These are phyloP conservation scores for Chromoteleia sp. DNA, from an alignment of 2,888 invertebrate genomes.

Conservation along the genomic window DNA sequence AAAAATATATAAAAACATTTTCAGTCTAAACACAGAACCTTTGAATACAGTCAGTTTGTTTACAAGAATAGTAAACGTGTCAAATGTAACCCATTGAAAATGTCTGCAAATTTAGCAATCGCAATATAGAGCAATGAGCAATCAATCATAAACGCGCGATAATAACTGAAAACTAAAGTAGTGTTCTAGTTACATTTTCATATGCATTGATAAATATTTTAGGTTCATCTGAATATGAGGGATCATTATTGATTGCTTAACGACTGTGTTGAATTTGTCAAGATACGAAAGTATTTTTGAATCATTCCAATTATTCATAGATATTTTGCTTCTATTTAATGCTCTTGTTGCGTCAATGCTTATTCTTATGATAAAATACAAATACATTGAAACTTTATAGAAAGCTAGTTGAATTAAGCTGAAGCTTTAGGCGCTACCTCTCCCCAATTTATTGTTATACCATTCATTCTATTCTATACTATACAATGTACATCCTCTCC, in stretches of 20 bases:
- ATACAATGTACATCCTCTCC: neutral
- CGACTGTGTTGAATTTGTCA: conserved; percentile 7
- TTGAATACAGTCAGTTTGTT: conserved; percentile 20
- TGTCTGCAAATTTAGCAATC: conserved; percentile 29
- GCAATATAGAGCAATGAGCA: neutral
- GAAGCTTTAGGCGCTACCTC: conserved; percentile 77
- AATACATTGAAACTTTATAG: conserved; percentile 41
- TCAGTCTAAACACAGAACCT: neutral
- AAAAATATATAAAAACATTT: neutral
- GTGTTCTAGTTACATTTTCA: conserved; percentile 23
- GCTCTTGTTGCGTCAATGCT: conserved; percentile 47
- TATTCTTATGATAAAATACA: conserved; percentile 17
- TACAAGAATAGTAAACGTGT: neutral
- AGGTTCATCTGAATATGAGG: conserved; percentile 5
- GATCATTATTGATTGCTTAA: conserved; percentile 18
- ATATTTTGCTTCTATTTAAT: conserved; percentile 38
- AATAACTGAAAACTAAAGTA: conserved; percentile 9
- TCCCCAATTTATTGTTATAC: conserved; percentile 35
- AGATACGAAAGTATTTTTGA: neutral
- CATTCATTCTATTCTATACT: conserved; percentile 20
- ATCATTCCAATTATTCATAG: conserved; percentile 22
- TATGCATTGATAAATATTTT: conserved; percentile 29
- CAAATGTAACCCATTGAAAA: conserved; percentile 4
- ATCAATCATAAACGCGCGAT: conserved; percentile 17
- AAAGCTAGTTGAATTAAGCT: conserved; percentile 76